Evolutionary conservation across 2,888 invertebrate genomes (phyloP), one percentile per base, ranked within the genome.

Genomic region (Hoplodrina ambigua): DNA sequence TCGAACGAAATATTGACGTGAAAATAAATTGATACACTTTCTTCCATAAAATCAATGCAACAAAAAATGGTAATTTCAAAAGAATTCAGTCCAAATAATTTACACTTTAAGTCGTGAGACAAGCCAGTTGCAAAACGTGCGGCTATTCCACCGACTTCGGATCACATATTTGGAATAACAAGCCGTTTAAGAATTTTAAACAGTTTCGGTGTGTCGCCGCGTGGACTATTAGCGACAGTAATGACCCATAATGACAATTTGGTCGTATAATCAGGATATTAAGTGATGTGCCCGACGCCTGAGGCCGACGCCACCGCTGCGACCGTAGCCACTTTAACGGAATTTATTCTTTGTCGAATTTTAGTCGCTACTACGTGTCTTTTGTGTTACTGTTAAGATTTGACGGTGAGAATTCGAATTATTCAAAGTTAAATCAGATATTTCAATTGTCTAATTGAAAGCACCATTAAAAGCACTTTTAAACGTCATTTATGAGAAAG

Each of bases 241-340:
- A 95, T 95, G 92, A 89, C 81, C 86, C 88, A 88, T 94, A 95
- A 95, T 94, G 92, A 93, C 91, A 93, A 93, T 92, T 92, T 89
- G 63, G 37, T 80, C 71, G 79, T 79, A 90, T 93, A 93, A 93
- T 92, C 90, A 89, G 86, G 84, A 87, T 88, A 91, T 93, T 93
- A 91, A 89, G 90, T 86, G 86, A 85, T 83, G 78, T 76, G 74
- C 84, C 78, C 79, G 80, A 70, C 77, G 84, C 84, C 85, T 73
- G 62, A 70, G 72, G 82, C 77, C 55, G 76, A 75, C 75, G 80
- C 67, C 77, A 85, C 83, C 78, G 83, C 79, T 73, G 64, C 69
- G 41, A 77, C 65, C 64, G 68, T 52, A 65, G 7, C 46, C 30
- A 61, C 61, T 75, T 75, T 80, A 64, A 67, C 30, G 37, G 55